phyloP scores from a whole-genome alignment of 1,140 invertebrate genomes.

The Drosophila lacteicornis region DNA sequence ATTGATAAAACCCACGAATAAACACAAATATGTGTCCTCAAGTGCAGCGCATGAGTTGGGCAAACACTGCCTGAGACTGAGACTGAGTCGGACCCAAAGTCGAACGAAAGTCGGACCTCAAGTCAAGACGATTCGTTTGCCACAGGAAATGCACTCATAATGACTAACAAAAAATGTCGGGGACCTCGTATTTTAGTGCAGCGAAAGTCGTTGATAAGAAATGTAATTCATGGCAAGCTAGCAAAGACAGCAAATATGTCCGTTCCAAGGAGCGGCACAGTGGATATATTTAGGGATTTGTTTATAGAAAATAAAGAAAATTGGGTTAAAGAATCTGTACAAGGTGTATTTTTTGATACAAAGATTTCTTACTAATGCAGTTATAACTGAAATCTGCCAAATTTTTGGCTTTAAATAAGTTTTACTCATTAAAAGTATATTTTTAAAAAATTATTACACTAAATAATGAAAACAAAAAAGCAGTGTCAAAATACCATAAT shows the following conservation, averaged over 20 bases:
- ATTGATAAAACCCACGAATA: constrained; percentile 51
- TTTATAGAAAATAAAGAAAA: neutral
- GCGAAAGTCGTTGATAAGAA: constrained; percentile 60
- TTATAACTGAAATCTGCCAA: too few species aligned
- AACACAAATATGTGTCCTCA: constrained; percentile 33
- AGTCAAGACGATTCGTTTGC: constrained; percentile 14
- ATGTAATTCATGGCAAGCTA: constrained; percentile 55
- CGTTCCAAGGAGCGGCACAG: constrained; percentile 26
- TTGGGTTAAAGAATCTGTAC: too few species aligned
- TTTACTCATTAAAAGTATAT: too few species aligned
- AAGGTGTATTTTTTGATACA: too few species aligned
- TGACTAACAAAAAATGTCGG: constrained; percentile 12
- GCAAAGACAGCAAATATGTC: constrained; percentile 15
- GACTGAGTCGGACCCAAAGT: neutral
- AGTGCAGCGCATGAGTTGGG: constrained; percentile 50
- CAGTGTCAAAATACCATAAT: too few species aligned
- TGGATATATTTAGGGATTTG: neutral
- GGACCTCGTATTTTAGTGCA: constrained; percentile 36
- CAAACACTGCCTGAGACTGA: constrained; percentile 25
- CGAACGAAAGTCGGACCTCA: constrained; percentile 30
- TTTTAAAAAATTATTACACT: too few species aligned
- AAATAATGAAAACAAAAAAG: too few species aligned
- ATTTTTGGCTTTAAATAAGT: too few species aligned
- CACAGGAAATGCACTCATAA: constrained; percentile 63
- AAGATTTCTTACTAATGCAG: too few species aligned